Base-by-base conservation (phyloP, 2,113 vertebrate species). In the Syngnathoides biaculeatus region DNA sequence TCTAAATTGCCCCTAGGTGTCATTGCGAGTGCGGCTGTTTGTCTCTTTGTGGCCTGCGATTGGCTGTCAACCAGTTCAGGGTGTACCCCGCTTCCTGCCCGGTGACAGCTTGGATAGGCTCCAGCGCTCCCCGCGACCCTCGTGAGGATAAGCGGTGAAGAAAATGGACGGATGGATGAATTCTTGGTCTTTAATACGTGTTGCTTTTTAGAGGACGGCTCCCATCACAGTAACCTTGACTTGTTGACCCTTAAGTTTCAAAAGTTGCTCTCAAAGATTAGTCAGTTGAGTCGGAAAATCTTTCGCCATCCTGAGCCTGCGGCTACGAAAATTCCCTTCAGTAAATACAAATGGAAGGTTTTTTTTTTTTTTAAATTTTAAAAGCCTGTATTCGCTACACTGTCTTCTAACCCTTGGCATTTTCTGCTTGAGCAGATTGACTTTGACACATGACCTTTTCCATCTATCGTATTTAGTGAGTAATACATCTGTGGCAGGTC, bases 401-500 rank as follows among this genome's bases (percentile, higher is more conserved):
- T 50, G 65, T 26, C 74, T 61, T 57, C 74, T 84, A 68, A 77
- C 68, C 65, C 73, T 76, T 79, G 82, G 65, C 64, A 80, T 87
- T 79, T 86, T 75, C 77, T 64, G 79, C 56, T 67, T 64, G 55
- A 77, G 68, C 64, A 78, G 65, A 79, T 85, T 75, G 73, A 78
- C 69, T 68, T 68, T 56, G 67, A 50, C 68, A 68, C 4, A 2
- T 76, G 68, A 72, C 73, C 70, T 78, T 75, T 73, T n/a, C n/a
- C 47, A 53, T 76, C 67, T 82, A 70, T 69, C 80, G 79, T 80
- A 78, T 85, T 80, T 68, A 74, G 76, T 55, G 67, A 56, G 48
- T 83, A 83, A 79, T 85, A 75, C 80, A 77, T 71, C 73, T 72
- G 27, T 81, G 78, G 69, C 80, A 71, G 76, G 20, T 74, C 55